Base-by-base conservation (phyloP, 1,140 invertebrate species). In the Tribolium madens region DNA sequence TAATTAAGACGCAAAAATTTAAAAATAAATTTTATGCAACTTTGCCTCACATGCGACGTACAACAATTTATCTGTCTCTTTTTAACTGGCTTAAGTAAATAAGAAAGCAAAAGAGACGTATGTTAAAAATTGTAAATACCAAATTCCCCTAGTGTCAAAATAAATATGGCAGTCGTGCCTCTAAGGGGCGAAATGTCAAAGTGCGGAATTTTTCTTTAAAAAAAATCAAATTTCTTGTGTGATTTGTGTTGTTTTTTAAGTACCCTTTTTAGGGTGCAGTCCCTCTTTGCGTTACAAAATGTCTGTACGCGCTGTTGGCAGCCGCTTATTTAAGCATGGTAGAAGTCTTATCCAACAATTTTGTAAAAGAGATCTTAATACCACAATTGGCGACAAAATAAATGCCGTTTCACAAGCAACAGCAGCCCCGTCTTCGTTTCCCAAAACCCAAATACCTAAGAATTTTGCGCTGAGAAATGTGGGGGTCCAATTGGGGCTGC, bases 401-500 rank as follows among this genome's bases (percentile, higher is more conserved):
- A 82, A 83, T 81, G 76, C 74, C 70, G 42, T 75, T 33, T 21
- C 77, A 68, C 79, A 79, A 84, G 82, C 84, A 81, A 81, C 84
- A 77, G 68, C 77, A 82, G 82, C 85, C 82, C 74, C 83, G 80
- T 69, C 31, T 71, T 70, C 46, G 13, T 70, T 76, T 3, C 60
- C 74, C 33, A 79, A 71, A 13, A 77, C 79, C 53, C 80, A 81
- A 82, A 75, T 80, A 76, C 78, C 79, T 69, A 79, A 75, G 78
- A 84, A 84, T 75, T 84, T 81, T 82, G 86, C 31, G 18, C 78
- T 81, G 46, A 81, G 86, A 71, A 87, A 86, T 80, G 87, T 89
- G 60, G 87, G 88, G 70, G 85, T 90, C 53, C 89, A 90, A 73
- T 85, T 90, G 68, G 87, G 87, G 13, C 84, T 87, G 53, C 90